Evolutionary conservation across 1,140 invertebrate species (phyloP).

Genomic region (Solen grandis): DNA sequence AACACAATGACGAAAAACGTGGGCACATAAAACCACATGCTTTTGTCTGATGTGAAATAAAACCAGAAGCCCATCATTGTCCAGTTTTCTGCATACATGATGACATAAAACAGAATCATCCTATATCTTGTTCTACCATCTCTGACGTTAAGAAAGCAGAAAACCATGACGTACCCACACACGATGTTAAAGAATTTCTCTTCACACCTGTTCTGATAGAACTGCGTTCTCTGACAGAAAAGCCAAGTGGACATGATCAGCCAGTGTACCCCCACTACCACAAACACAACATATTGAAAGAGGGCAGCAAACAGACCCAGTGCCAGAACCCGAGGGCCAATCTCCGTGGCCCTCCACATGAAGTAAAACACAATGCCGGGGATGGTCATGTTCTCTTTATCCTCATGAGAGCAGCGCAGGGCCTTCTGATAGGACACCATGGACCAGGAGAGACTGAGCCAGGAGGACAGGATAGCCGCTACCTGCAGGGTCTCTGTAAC

Average conservation of each 20-base stretch:
- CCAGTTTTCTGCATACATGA: too few relatives aligned
- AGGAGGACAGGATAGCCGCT: constrained; percentile 83
- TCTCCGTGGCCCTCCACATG: too few relatives aligned
- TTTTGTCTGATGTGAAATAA: constrained; percentile 67
- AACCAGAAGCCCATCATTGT: too few relatives aligned
- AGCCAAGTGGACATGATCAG: constrained; percentile 89
- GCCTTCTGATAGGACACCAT: too few relatives aligned
- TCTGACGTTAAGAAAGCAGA: constrained; percentile 87
- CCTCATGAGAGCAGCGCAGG: constrained; percentile 83
- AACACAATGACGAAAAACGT: constrained; percentile 69
- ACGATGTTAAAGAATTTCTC: constrained; percentile 85
- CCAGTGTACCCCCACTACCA: constrained; percentile 85
- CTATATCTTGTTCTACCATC: too few relatives aligned
- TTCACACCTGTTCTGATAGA: constrained; percentile 73
- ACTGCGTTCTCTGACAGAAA: too few relatives aligned
- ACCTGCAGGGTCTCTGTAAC: too few relatives aligned
- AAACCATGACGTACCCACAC: constrained; percentile 88
- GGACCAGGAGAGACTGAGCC: constrained; percentile 92
- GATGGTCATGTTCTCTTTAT: constrained; percentile 86
- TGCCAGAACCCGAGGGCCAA: constrained; percentile 83
- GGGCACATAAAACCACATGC: constrained; percentile 75
- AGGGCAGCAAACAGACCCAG: constrained; percentile 83
- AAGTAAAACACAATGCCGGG: constrained; percentile 80
- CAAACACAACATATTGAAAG: constrained; percentile 82
- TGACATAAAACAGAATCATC: constrained; percentile 84